Percentiles rank a stretch among this genome's conserved stretches.
phyloP scores from a whole-genome alignment of 2,888 invertebrate species.

The Stenolophus ochropezus region DNA sequence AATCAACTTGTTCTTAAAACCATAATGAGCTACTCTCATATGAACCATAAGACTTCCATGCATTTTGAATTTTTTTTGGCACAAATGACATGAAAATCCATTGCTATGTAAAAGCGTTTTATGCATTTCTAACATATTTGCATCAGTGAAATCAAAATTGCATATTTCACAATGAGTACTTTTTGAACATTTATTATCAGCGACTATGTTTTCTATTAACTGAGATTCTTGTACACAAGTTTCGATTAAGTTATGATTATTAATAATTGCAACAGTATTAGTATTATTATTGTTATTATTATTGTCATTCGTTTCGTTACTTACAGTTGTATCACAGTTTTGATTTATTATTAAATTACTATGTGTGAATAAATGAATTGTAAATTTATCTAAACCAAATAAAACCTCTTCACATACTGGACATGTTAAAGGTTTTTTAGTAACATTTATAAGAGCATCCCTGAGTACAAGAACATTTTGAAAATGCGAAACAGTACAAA shows the following conservation, averaged over 20 bases:
- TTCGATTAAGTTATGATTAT: conserved; percentile 8
- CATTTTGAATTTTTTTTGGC: conserved; percentile 88
- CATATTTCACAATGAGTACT: conserved; percentile 79
- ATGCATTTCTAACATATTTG: conserved; percentile 83
- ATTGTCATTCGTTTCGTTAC: conserved; percentile 55
- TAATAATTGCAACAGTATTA: conserved; percentile 9
- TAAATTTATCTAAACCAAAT: conserved; percentile 86
- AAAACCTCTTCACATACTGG: conserved; percentile 86
- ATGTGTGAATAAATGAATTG: conserved; percentile 88
- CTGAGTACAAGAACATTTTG: conserved; percentile 82
- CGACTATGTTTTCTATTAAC: background rate
- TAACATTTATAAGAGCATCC: conserved; percentile 83
- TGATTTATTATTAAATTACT: conserved; percentile 62
- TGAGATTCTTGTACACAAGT: conserved; percentile 17
- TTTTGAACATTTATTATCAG: background rate
- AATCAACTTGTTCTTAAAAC: conserved; percentile 70
- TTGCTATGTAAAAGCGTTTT: conserved; percentile 81
- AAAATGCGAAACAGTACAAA: conserved; percentile 85
- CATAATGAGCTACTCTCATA: conserved; percentile 85
- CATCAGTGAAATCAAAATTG: conserved; percentile 82
- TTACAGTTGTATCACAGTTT: conserved; percentile 69
- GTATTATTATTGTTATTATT: conserved; percentile 59
- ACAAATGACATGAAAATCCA: conserved; percentile 83
- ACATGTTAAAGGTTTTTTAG: conserved; percentile 84
- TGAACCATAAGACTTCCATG: conserved; percentile 88